Base-by-base conservation (phyloP, 1,140 invertebrate species). In the Cydia splendana region DNA sequence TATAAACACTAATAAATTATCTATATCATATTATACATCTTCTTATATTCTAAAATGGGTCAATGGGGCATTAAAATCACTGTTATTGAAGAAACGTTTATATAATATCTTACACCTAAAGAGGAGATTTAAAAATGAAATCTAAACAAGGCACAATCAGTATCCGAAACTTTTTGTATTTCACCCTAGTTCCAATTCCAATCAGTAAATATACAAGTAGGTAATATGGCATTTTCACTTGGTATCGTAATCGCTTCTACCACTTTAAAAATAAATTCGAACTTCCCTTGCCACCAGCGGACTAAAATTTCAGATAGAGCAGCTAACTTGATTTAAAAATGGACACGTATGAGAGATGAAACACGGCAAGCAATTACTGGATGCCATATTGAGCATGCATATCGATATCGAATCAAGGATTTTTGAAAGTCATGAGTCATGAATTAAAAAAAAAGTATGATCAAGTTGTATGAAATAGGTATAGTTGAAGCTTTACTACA, bases 301-400 rank as follows among this genome's bases (percentile, higher is more conserved):
- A 53, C 12, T 53, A 53, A 53, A 53, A 53, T 62, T 62, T 20
- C 18, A 62, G 9, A 62, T 62, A 62, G 18, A 62, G 57, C 57
- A 20, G 18, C n/a, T 62, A 24, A 62, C 57, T 62, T 62, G 57
- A 62, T 62, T 62, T 62, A 15, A 62, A 62, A 62, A 20, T 20
- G 57, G 9, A 62, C 57, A 62, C 57, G n/a, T 62, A 24, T 62
- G 57, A 62, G 57, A 62, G 57, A 62, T 62, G 57, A 62, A 20
- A 62, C 18, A 7, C 18, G 10, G 57, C 10, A 62, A 62, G 57
- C 57, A 62, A 62, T 62, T 62, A 62, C 18, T 62, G 57, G 57
- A 24, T 7, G 57, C 57, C 57, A 2, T 9, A 62, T 62, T 15
- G 45, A 2, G 13, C 45, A 13, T 18, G 51, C 2, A 18, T 18